phyloP scores from a whole-genome alignment of 2,888 invertebrate genomes.

The Sycophila texana region DNA sequence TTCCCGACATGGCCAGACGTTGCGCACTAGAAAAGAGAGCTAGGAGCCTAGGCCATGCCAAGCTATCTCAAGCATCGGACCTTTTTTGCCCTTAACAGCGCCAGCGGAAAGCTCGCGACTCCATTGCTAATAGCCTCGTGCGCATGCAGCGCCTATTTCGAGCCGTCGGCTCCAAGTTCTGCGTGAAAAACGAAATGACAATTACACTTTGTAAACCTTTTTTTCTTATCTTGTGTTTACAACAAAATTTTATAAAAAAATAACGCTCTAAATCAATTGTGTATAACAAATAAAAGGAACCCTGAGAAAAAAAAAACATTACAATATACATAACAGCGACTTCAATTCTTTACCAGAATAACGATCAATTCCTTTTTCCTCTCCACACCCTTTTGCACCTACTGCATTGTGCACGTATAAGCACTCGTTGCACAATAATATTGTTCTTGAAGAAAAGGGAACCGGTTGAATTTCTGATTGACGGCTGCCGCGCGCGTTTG shows the following conservation, averaged over 20 bases:
- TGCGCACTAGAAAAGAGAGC: not conserved
- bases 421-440: constrained; percentile 36
- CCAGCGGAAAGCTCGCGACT: not conserved
- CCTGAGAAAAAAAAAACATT: too few species aligned
- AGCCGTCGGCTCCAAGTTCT: not conserved
- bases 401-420: too few species aligned
- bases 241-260: too few species aligned
- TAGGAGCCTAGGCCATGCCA: not conserved
- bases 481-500: constrained; percentile 9
- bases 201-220: not conserved
- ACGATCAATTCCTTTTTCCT: too few species aligned
- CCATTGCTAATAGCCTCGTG: constrained; percentile 25
- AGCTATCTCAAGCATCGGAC: not conserved
- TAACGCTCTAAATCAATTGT: too few species aligned
- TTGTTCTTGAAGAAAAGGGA: constrained; percentile 32
- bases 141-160: constrained; percentile 19
- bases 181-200: not conserved
- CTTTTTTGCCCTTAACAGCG: constrained; percentile 43
- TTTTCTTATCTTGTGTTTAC: not conserved
- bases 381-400: too few species aligned
- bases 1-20: constrained; percentile 30
- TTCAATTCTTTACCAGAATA: too few species aligned
- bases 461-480: constrained; percentile 45
- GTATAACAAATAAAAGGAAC: too few species aligned
- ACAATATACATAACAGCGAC: too few species aligned